These are phyloP conservation scores for Chelonus formosanus DNA, from an alignment of 2,888 invertebrate genomes.

Conservation along the genomic window DNA sequence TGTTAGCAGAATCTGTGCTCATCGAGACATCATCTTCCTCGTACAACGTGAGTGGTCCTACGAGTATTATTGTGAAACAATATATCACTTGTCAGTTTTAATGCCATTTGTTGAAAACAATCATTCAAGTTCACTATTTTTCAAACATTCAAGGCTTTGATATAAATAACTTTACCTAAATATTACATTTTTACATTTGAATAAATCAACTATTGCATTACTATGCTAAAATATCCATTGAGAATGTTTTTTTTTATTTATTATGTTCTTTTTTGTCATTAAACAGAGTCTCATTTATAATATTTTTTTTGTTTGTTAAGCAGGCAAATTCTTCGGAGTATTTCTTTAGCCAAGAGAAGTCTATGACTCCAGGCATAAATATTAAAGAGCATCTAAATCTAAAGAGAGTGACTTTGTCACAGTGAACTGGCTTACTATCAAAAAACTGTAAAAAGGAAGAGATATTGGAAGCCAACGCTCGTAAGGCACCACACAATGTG, in stretches of 20 bases:
- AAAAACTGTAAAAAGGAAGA: not conserved
- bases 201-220: too few relatives aligned
- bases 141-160: too few relatives aligned
- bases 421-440: not conserved
- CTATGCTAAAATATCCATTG: too few relatives aligned
- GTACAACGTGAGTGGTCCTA: conserved; percentile 63
- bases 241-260: too few relatives aligned
- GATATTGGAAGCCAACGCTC: conserved; percentile 33
- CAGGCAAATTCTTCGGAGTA: too few relatives aligned
- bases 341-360: too few relatives aligned
- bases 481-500: conserved; percentile 57
- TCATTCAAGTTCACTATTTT: not conserved
- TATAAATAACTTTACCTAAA: too few relatives aligned
- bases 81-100: conserved; percentile 37
- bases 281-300: too few relatives aligned
- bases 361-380: conserved; percentile 25
- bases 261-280: too few relatives aligned
- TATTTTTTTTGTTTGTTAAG: too few relatives aligned
- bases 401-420: conserved; percentile 27
- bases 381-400: conserved; percentile 33
- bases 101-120: conserved; percentile 24
- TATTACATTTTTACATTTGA: too few relatives aligned
- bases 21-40: conserved; percentile 52
- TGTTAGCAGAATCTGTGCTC: conserved; percentile 15
- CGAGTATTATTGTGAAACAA: conserved; percentile 46